phyloP scores from a whole-genome alignment of 2,888 invertebrate species.

The Hirtodrosophila duncani region DNA sequence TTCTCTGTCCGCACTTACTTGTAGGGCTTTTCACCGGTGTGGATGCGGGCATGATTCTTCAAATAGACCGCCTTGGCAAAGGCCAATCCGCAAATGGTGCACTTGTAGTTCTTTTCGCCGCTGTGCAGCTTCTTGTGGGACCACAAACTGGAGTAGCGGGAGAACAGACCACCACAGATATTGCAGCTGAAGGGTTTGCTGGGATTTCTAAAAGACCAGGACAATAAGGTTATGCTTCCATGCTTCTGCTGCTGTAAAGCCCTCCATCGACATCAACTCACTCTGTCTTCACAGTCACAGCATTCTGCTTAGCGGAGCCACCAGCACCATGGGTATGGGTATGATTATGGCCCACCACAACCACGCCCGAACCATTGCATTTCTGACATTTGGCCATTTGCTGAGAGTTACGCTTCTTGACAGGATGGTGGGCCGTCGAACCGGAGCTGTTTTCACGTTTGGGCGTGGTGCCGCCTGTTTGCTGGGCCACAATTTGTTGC shows the following conservation, averaged over 20 bases:
- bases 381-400: conserved; percentile 91
- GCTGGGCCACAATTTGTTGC: conserved; percentile 66
- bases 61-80: conserved; percentile 94
- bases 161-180: conserved; percentile 90
- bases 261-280: conserved; percentile 44
- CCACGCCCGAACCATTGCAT: conserved; percentile 92
- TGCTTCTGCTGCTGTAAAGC: too few relatives aligned
- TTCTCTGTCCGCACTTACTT: too few relatives aligned
- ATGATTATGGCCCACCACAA: conserved; percentile 77
- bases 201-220: conserved; percentile 79
- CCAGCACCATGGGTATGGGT: conserved; percentile 49
- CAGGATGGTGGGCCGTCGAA: conserved; percentile 84
- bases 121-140: conserved; percentile 92
- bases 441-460: conserved; percentile 55
- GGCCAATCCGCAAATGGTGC: conserved; percentile 90
- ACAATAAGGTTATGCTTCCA: conserved; percentile 20
- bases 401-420: conserved; percentile 89
- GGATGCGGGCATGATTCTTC: conserved; percentile 92
- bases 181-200: conserved; percentile 91
- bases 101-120: conserved; percentile 90
- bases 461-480: conserved; percentile 54
- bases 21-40: conserved; percentile 91
- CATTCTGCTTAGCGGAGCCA: conserved; percentile 57
- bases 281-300: conserved; percentile 74
- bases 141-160: conserved; percentile 92